Percentiles rank a stretch among this genome's conserved stretches.
These are phyloP conservation scores for Heliopora coerulea DNA, from an alignment of 92 coral and sea anemone genomes.

Conservation along the genomic window DNA sequence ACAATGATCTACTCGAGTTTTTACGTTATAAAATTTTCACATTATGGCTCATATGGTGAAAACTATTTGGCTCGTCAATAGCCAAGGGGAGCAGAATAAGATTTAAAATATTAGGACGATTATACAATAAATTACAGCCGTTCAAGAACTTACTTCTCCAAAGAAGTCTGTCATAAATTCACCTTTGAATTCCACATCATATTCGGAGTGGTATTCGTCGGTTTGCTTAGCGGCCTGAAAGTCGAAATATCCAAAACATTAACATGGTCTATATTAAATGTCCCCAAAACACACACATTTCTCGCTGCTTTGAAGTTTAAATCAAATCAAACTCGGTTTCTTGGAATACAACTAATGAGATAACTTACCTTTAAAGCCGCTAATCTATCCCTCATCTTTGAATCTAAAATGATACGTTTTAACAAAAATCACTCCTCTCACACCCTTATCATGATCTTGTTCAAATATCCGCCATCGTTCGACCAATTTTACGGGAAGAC, in stretches of 20 bases:
- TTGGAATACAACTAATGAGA: not conserved
- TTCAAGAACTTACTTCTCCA: slow-evolving; percentile 9
- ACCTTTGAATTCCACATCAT: slow-evolving; percentile 14
- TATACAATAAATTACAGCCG: not conserved
- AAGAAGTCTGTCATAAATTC: slow-evolving; percentile 34
- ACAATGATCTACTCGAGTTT: too few relatives aligned
- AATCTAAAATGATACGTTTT: not conserved
- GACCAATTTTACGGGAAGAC: not conserved
- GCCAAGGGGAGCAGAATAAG: not conserved
- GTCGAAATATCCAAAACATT: not conserved
- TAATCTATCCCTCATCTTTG: slow-evolving; percentile 30
- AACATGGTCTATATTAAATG: not conserved
- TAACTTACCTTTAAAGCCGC: slow-evolving; percentile 28
- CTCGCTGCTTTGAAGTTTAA: not conserved
- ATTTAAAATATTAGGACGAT: not conserved
- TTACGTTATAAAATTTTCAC: too few relatives aligned
- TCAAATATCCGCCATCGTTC: slow-evolving; percentile 38
- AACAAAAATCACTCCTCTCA: slow-evolving; percentile 2
- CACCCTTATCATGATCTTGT: not conserved
- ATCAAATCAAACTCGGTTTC: not conserved
- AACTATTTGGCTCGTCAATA: not conserved
- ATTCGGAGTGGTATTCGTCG: slow-evolving; percentile 12
- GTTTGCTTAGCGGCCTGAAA: slow-evolving; percentile 20
- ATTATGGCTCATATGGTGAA: too few relatives aligned
- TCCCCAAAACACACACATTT: not conserved